Conservation (phyloP, 2,888 invertebrate genomes). For the Hirtodrosophila alboralis region DNA sequence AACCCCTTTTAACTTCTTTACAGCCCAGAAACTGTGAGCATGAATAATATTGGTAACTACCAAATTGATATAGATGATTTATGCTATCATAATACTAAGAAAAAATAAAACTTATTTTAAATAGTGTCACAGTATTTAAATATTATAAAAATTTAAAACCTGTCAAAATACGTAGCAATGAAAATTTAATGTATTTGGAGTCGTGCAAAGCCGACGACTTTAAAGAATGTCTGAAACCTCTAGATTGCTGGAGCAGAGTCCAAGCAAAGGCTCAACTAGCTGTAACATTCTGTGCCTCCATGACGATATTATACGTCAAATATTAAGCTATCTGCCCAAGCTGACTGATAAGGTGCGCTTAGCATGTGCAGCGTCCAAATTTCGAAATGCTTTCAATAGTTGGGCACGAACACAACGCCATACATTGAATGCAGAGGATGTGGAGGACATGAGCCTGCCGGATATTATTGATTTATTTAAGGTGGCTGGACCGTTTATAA, state of each 20-base stretch:
- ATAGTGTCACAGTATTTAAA: neutral
- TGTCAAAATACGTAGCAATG: conserved; percentile 30
- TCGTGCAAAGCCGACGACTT: conserved; percentile 12
- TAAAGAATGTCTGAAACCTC: conserved; percentile 30
- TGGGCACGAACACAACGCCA: conserved; percentile 46
- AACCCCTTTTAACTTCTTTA: too few relatives aligned
- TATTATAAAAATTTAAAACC: conserved; percentile 5
- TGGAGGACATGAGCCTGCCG: conserved; percentile 59
- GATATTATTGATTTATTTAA: conserved; percentile 61
- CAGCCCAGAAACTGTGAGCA: too few relatives aligned
- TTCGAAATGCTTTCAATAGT: conserved; percentile 42
- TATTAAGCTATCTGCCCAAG: conserved; percentile 48
- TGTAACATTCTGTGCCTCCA: conserved; percentile 43
- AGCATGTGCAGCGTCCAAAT: conserved; percentile 51
- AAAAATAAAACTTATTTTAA: too few relatives aligned
- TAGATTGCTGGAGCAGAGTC: neutral
- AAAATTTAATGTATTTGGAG: conserved; percentile 45
- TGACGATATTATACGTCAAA: conserved; percentile 52
- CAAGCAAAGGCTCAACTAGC: neutral
- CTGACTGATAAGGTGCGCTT: conserved; percentile 53
- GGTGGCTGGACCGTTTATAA: conserved; percentile 57
- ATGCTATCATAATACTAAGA: too few relatives aligned
- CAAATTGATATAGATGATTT: too few relatives aligned
- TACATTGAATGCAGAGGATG: conserved; percentile 36
- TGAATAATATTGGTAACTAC: too few relatives aligned